Percentiles rank a stretch among this genome's conserved stretches.
Evolutionary conservation across 1,140 invertebrate species (phyloP).

Genomic region (Drosophila sulfurigaster): DNA sequence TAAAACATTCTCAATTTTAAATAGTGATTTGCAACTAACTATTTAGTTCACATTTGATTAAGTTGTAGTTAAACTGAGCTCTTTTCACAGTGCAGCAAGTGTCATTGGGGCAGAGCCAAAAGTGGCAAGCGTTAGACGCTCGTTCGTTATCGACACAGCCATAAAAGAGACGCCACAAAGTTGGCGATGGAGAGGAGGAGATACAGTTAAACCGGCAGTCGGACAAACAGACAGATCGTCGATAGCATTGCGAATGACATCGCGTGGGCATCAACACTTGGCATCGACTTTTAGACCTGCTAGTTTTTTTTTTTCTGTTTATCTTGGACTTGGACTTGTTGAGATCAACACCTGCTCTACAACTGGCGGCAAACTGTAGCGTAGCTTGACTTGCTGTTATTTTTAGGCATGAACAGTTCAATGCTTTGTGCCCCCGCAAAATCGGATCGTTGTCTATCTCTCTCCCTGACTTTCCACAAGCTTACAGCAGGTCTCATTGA

Average conservation of each 20-base stretch:
- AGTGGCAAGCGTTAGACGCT: constrained; percentile 1
- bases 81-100: constrained; percentile 7
- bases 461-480: background rate
- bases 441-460: background rate
- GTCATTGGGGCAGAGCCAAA: constrained; percentile 33
- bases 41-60: no score
- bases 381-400: constrained; percentile 16
- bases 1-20: no score
- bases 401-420: constrained; percentile 43
- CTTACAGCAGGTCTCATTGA: background rate
- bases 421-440: background rate
- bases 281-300: constrained; percentile 7
- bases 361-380: background rate
- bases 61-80: background rate
- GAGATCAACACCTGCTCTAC: constrained; percentile 36
- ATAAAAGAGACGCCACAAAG: constrained; percentile 11
- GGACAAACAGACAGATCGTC: background rate
- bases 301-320: background rate
- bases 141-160: constrained; percentile 12
- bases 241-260: constrained; percentile 7
- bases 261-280: constrained; percentile 46
- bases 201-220: background rate
- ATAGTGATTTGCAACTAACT: no score
- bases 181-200: background rate
- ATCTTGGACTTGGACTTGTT: constrained; percentile 41